Evolutionary conservation across 2,113 vertebrate genomes (phyloP).

Genomic region (Callithrix jacchus): DNA sequence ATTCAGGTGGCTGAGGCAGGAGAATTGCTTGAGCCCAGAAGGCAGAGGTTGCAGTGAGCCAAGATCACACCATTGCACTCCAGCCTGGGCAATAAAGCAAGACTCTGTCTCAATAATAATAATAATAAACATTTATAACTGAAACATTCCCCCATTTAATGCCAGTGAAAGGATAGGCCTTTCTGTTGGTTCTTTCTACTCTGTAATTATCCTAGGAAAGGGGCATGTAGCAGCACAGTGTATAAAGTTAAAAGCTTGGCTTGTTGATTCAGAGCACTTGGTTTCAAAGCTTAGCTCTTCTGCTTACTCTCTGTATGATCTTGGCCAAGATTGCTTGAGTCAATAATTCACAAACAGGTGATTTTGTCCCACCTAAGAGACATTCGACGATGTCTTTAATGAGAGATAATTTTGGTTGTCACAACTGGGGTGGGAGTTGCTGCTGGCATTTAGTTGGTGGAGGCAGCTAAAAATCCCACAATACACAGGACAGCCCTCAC

Average conservation of each 20-base stretch:
- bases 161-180: neutral
- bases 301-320: neutral
- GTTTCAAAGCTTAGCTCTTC: neutral
- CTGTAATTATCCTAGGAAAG: neutral
- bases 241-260: neutral
- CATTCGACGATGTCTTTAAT: neutral
- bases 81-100: no score
- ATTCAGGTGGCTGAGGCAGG: no score
- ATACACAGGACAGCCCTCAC: neutral
- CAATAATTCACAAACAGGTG: neutral
- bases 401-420: neutral
- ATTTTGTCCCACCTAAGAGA: neutral
- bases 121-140: neutral
- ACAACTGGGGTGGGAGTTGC: neutral
- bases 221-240: neutral
- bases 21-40: no score
- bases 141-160: neutral
- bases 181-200: neutral
- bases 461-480: neutral
- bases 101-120: no score
- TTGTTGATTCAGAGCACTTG: neutral
- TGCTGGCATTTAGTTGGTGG: neutral
- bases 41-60: no score
- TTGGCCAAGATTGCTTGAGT: neutral
- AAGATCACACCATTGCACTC: no score